Percentiles rank a stretch among this genome's conserved stretches.
phyloP scores from a whole-genome alignment of 2,888 invertebrate species.

The Chesias legatella region DNA sequence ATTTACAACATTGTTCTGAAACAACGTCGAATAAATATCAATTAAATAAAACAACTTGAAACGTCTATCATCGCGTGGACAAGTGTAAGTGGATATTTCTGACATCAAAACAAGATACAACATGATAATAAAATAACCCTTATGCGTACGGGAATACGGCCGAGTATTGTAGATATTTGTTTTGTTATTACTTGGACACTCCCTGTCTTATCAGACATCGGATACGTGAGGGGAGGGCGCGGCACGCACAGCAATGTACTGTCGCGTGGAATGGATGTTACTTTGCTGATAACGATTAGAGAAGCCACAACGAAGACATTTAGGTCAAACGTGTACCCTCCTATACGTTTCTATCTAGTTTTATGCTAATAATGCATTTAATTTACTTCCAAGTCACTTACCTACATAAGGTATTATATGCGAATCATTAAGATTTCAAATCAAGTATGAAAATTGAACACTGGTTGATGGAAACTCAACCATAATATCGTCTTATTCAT shows the following conservation, averaged over 20 bases:
- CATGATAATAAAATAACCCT: conserved; percentile 6
- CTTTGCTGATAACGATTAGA: conserved; percentile 14
- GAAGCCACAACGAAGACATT: conserved; percentile 4
- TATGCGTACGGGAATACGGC: conserved; percentile 10
- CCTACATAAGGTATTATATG: too few species aligned
- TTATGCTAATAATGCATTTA: too few species aligned
- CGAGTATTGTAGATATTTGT: conserved; percentile 9
- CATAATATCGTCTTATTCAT: too few species aligned
- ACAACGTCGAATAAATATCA: background rate
- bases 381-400: too few species aligned
- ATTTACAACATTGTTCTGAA: background rate
- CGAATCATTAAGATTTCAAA: too few species aligned
- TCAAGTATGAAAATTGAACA: too few species aligned
- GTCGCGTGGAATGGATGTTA: conserved; percentile 27
- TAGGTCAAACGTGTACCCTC: too few species aligned
- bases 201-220: conserved; percentile 44
- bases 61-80: conserved; percentile 25
- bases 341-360: too few species aligned
- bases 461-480: too few species aligned
- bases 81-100: conserved; percentile 27
- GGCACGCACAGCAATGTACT: conserved; percentile 29
- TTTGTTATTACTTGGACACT: conserved; percentile 38
- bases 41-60: conserved; percentile 5
- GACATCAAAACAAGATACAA: conserved; percentile 16
- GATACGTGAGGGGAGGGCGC: conserved; percentile 33